These are phyloP conservation scores for Plectropomus leopardus DNA, from an alignment of 2,113 vertebrate species.

Conservation along the genomic window DNA sequence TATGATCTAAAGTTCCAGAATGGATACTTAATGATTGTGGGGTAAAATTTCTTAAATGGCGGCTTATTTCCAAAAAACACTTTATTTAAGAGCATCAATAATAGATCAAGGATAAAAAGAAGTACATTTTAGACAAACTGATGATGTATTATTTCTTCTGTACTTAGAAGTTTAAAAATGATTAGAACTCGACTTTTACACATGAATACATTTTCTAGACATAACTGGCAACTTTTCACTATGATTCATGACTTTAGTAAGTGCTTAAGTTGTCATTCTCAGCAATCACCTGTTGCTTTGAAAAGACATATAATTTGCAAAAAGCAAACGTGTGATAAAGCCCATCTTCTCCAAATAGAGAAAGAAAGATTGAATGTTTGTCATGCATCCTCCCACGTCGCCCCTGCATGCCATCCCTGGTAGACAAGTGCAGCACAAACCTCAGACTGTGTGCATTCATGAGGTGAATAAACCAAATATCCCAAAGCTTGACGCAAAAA, in stretches of 20 bases:
- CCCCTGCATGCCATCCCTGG: not conserved
- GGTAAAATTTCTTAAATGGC: not conserved
- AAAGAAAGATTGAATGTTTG: not conserved
- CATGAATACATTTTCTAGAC: not conserved
- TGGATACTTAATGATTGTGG: not conserved
- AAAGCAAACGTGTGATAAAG: not conserved
- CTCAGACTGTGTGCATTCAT: not conserved
- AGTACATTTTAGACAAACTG: too few species aligned
- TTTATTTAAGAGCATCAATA: not conserved
- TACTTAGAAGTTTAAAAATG: not conserved
- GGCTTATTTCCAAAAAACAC: not conserved
- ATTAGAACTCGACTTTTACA: not conserved
- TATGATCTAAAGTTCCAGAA: not conserved
- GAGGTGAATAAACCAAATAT: conserved; percentile 38
- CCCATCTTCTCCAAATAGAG: not conserved
- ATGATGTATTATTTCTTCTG: not conserved
- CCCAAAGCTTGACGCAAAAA: conserved; percentile 52
- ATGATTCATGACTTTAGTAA: not conserved
- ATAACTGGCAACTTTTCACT: not conserved
- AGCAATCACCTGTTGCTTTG: conserved; percentile 11
- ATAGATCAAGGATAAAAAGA: not conserved
- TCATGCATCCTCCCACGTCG: conserved; percentile 2
- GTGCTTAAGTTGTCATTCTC: not conserved
- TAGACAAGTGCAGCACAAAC: conserved; percentile 9
- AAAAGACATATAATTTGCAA: not conserved